Percentiles rank a stretch among this genome's conserved stretches.
Conservation (phyloP, 2,888 invertebrate species). For the Agonopterix heracliana region DNA sequence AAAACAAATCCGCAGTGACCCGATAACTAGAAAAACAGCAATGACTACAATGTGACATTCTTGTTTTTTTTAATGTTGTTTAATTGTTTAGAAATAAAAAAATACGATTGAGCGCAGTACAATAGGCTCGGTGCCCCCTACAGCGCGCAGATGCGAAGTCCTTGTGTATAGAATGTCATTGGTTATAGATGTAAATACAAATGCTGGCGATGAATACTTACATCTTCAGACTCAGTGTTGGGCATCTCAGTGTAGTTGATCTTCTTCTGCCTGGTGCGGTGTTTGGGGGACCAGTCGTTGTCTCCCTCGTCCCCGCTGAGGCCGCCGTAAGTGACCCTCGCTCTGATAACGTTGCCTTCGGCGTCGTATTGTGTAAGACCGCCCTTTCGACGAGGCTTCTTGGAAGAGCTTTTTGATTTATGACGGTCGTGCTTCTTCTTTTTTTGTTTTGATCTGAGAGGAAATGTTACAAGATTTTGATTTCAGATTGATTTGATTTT, state of each 20-base stretch:
- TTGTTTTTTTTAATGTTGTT: no score
- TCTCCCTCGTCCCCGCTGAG: conserved; percentile 64
- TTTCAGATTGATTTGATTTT: no score
- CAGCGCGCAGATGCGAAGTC: no score
- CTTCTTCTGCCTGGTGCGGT: conserved; percentile 83
- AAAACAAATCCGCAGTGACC: no score
- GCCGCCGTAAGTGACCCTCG: conserved; percentile 74
- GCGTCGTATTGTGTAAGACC: conserved; percentile 59
- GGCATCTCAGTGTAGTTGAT: conserved; percentile 86
- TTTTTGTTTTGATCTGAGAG: conserved; percentile 27
- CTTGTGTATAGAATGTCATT: no score
- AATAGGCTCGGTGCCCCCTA: no score
- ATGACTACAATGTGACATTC: no score
- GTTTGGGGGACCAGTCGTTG: conserved; percentile 78
- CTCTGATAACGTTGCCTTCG: conserved; percentile 50
- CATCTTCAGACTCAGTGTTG: conserved; percentile 85
- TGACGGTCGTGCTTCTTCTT: conserved; percentile 26
- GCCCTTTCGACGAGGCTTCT: conserved; percentile 29
- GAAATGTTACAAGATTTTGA: no score
- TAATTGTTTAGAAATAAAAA: no score
- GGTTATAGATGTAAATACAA: no score
- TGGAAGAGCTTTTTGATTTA: conserved; percentile 11
- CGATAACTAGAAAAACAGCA: no score
- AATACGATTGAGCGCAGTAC: no score
- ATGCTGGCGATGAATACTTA: conserved; percentile 36